Evolutionary conservation across 2,113 vertebrate genomes (phyloP).

Genomic region (Thomomys bottae): DNA sequence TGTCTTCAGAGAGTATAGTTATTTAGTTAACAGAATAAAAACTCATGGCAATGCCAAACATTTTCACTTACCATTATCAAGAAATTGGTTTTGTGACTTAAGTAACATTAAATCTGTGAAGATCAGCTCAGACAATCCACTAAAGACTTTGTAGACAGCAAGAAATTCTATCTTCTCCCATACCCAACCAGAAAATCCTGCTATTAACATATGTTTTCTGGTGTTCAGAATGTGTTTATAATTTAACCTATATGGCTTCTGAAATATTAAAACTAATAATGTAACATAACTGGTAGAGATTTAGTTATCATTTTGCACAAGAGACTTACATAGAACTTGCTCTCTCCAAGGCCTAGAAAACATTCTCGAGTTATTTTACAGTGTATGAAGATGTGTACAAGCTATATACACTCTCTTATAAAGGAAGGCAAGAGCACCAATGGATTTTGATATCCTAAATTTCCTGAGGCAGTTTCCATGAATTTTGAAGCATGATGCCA

Average conservation of each 20-base stretch:
- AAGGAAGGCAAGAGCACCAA: no score
- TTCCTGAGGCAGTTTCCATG: background rate
- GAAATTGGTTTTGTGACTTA: background rate
- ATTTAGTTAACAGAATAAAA: background rate
- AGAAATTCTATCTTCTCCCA: background rate
- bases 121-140: background rate
- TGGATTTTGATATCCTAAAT: background rate
- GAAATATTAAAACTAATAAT: background rate
- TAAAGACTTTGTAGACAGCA: background rate
- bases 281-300: no score
- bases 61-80: background rate
- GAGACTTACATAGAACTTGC: background rate
- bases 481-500: background rate
- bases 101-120: background rate
- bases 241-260: no score
- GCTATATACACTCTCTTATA: background rate
- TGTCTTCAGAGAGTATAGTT: background rate
- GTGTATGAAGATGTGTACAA: background rate
- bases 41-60: background rate
- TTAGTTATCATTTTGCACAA: background rate
- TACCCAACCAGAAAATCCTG: background rate
- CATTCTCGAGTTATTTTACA: background rate
- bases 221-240: background rate
- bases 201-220: background rate
- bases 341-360: background rate